Percentiles rank a stretch among this genome's conserved stretches.
phyloP scores from a whole-genome alignment of 2,888 invertebrate species.

The Drosophila quinaria region DNA sequence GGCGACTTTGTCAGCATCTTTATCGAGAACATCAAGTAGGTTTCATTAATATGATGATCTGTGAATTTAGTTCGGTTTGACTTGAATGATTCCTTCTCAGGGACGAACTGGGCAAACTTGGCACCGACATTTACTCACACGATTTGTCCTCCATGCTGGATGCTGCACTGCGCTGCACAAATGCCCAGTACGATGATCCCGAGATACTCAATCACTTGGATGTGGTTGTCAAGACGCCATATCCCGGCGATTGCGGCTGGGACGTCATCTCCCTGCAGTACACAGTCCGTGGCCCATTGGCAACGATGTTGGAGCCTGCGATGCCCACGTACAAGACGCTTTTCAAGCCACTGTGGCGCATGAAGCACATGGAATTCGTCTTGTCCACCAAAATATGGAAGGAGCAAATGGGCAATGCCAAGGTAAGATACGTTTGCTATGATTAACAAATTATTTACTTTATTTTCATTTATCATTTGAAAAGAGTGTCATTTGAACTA shows the following conservation, averaged over 20 bases:
- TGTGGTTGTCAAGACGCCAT: constrained; percentile 89
- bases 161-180: constrained; percentile 95
- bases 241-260: constrained; percentile 85
- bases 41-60: neutral
- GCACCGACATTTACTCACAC: constrained; percentile 94
- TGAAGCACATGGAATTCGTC: constrained; percentile 86
- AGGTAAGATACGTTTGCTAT: constrained; percentile 71
- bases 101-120: constrained; percentile 95
- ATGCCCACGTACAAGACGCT: constrained; percentile 85
- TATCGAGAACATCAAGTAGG: constrained; percentile 94
- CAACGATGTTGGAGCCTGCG: constrained; percentile 85
- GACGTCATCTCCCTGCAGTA: constrained; percentile 85
- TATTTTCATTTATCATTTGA: neutral
- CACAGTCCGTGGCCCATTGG: constrained; percentile 84
- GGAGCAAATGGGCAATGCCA: constrained; percentile 85
- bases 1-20: constrained; percentile 98
- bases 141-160: constrained; percentile 94
- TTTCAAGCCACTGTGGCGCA: constrained; percentile 85
- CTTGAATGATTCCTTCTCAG: constrained; percentile 80
- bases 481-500: neutral
- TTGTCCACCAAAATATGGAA: constrained; percentile 85
- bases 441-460: neutral
- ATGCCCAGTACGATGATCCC: constrained; percentile 96
- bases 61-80: neutral
- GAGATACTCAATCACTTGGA: constrained; percentile 96